Conservation (phyloP, 2,113 vertebrate genomes). For the Onychostruthus taczanowskii region DNA sequence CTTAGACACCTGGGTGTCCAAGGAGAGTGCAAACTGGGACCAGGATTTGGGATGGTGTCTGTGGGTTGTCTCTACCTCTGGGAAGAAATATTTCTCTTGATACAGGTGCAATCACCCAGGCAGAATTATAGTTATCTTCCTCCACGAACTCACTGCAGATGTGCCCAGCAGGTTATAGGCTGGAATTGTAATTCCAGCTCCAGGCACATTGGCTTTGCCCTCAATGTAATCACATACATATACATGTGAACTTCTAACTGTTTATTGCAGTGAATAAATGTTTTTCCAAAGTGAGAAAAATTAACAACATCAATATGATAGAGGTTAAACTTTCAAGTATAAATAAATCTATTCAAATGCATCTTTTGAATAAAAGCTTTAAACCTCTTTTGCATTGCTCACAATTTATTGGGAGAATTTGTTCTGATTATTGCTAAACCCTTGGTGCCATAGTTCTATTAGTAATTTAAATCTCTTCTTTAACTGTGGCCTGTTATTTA, state of each 20-base stretch:
- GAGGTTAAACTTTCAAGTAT: not conserved
- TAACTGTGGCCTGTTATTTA: not conserved
- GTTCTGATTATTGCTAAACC: not conserved
- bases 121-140: not conserved
- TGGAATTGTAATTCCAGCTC: not conserved
- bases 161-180: not conserved
- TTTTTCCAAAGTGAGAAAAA: not conserved
- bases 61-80: not conserved
- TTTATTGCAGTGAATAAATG: not conserved
- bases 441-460: not conserved
- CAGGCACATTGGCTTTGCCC: not conserved
- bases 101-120: not conserved
- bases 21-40: not conserved
- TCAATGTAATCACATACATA: not conserved
- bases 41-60: not conserved
- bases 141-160: not conserved
- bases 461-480: not conserved
- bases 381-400: not conserved
- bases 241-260: not conserved
- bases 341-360: not conserved
- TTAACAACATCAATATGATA: not conserved
- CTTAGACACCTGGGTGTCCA: not conserved
- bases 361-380: not conserved
- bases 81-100: not conserved
- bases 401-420: not conserved